A percentile compares a stretch with the other conserved stretches of the same genome.
phyloP scores from a whole-genome alignment of 2,113 vertebrate species.

The Ameiurus melas region DNA sequence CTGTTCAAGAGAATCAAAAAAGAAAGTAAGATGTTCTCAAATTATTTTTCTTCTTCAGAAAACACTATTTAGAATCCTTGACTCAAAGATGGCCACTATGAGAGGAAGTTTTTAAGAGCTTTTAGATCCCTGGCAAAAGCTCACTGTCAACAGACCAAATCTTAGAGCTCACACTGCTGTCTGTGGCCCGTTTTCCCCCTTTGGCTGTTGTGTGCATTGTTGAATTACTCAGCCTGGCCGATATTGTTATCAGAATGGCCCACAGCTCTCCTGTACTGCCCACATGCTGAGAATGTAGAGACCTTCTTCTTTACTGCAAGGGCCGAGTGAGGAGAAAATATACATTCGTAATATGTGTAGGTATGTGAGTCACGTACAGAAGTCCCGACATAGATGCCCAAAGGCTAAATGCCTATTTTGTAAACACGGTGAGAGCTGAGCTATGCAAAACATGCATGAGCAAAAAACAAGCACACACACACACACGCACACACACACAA shows the following conservation, averaged over 20 bases:
- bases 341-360: neutral
- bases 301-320: neutral
- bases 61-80: neutral
- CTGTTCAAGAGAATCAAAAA: constrained; percentile 47
- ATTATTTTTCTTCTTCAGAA: neutral
- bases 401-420: constrained; percentile 16
- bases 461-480: constrained; percentile 13
- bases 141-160: neutral
- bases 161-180: neutral
- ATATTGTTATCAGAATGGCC: neutral
- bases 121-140: neutral
- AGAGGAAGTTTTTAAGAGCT: neutral
- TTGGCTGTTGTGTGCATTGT: neutral
- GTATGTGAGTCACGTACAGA: neutral
- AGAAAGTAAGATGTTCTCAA: neutral
- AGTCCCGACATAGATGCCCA: neutral
- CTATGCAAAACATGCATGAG: neutral
- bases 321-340: neutral
- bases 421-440: neutral
- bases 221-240: neutral
- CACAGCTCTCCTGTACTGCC: neutral
- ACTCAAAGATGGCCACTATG: neutral
- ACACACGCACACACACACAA: constrained; percentile 32
- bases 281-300: neutral
- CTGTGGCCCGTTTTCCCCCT: neutral